Evolutionary conservation across 1,140 invertebrate genomes (phyloP).

Genomic region (Aphis craccivora): DNA sequence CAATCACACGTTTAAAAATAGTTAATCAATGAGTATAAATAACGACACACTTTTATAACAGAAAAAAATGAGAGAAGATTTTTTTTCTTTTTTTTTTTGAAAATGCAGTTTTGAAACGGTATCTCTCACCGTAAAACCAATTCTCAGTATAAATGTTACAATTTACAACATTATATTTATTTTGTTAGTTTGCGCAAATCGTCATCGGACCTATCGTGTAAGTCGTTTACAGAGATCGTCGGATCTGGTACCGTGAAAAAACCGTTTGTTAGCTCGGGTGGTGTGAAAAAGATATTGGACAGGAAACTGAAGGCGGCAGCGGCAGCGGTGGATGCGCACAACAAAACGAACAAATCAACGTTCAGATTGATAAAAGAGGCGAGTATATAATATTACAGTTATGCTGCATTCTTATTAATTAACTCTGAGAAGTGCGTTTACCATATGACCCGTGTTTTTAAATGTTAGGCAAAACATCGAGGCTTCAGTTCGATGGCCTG

Average conservation of each 20-base stretch:
- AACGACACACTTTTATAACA: background rate
- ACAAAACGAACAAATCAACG: constrained; percentile 55
- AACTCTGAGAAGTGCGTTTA: background rate
- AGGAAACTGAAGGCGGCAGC: constrained; percentile 60
- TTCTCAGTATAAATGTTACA: background rate
- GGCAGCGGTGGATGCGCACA: constrained; percentile 45
- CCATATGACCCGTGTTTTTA: background rate
- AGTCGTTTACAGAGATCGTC: constrained; percentile 62
- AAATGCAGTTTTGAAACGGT: background rate
- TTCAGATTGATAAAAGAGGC: constrained; percentile 57
- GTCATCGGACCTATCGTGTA: constrained; percentile 42
- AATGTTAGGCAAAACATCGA: no score
- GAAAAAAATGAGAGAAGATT: no score
- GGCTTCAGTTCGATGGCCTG: no score
- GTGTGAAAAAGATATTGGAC: constrained; percentile 62
- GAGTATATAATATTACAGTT: constrained; percentile 15
- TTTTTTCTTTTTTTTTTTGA: background rate
- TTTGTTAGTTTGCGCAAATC: constrained; percentile 38
- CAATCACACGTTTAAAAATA: background rate
- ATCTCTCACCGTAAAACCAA: background rate
- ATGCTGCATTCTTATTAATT: background rate
- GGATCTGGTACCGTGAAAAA: constrained; percentile 62
- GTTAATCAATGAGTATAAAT: background rate
- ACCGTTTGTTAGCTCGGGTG: constrained; percentile 59
- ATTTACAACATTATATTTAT: background rate